Conservation (phyloP, 2,888 invertebrate species). For the Sialis fuliginosa region DNA sequence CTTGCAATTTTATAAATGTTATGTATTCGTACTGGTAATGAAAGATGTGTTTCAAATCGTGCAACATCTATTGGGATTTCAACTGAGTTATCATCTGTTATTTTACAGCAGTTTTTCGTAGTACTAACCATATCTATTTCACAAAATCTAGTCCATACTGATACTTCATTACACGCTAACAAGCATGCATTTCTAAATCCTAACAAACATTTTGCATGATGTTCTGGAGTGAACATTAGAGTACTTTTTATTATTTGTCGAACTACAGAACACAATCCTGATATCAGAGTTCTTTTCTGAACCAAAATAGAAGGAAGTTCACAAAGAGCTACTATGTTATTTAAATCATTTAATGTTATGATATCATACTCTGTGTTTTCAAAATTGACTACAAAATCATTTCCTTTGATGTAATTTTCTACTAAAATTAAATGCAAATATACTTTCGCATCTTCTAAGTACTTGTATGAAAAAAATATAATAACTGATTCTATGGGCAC, state of each 20-base stretch:
- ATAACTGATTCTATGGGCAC: conserved; percentile 45
- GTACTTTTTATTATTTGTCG: conserved; percentile 36
- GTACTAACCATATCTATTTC: conserved; percentile 60
- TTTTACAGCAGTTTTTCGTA: conserved; percentile 25
- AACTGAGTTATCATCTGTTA: conserved; percentile 10
- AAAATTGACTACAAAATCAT: conserved; percentile 19
- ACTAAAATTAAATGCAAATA: conserved; percentile 7
- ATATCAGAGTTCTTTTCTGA: conserved; percentile 41
- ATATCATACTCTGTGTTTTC: conserved; percentile 21
- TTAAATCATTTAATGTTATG: conserved; percentile 22
- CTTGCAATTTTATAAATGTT: conserved; percentile 64
- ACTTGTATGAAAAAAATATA: conserved; percentile 40
- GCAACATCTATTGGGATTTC: conserved; percentile 49
- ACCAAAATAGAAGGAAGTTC: conserved; percentile 44
- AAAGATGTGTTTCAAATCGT: conserved; percentile 69
- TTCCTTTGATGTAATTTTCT: conserved; percentile 6
- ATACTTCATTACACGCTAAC: conserved; percentile 66
- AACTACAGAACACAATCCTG: conserved; percentile 61
- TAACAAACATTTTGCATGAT: conserved; percentile 32
- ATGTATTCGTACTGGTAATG: conserved; percentile 66
- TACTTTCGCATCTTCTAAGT: conserved; percentile 11
- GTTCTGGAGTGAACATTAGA: conserved; percentile 6
- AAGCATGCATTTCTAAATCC: conserved; percentile 69
- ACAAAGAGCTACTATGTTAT: conserved; percentile 26
- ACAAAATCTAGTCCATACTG: conserved; percentile 84